Conservation (phyloP, 2,888 invertebrate genomes). For the Meganola albula region DNA sequence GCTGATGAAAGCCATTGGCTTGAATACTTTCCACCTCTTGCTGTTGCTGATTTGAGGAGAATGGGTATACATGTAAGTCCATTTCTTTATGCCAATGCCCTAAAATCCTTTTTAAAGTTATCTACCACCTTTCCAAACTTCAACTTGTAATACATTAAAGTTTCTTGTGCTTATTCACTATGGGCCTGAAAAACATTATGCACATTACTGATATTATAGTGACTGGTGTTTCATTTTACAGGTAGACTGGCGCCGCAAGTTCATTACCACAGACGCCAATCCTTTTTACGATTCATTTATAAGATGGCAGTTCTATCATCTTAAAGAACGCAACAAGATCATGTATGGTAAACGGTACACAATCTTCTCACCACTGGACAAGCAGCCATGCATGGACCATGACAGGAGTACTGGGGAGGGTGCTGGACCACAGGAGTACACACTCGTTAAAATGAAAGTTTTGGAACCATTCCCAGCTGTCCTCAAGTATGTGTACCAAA, state of each 20-base stretch:
- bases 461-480: conserved; percentile 83
- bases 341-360: conserved; percentile 98
- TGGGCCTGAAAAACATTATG: too few relatives aligned
- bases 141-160: too few relatives aligned
- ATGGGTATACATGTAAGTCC: conserved; percentile 92
- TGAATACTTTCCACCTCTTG: conserved; percentile 96
- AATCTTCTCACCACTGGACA: conserved; percentile 96
- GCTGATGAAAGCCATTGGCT: conserved; percentile 95
- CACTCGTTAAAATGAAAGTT: conserved; percentile 94
- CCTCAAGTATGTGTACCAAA: conserved; percentile 80
- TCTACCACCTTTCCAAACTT: too few relatives aligned
- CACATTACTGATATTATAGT: too few relatives aligned
- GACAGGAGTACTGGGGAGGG: conserved; percentile 97
- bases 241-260: conserved; percentile 98
- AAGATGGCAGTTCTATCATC: conserved; percentile 94
- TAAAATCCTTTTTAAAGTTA: too few relatives aligned
- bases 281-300: conserved; percentile 99
- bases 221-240: too few relatives aligned
- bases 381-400: conserved; percentile 99
- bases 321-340: conserved; percentile 92
- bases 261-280: conserved; percentile 98
- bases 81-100: too few relatives aligned
- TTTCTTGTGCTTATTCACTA: too few relatives aligned
- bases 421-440: conserved; percentile 98
- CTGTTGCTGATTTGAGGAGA: conserved; percentile 89